Evolutionary conservation across 35 echinoderm and acorn worm species (phyloP).

Genomic region (Holothuria glaberrima): DNA sequence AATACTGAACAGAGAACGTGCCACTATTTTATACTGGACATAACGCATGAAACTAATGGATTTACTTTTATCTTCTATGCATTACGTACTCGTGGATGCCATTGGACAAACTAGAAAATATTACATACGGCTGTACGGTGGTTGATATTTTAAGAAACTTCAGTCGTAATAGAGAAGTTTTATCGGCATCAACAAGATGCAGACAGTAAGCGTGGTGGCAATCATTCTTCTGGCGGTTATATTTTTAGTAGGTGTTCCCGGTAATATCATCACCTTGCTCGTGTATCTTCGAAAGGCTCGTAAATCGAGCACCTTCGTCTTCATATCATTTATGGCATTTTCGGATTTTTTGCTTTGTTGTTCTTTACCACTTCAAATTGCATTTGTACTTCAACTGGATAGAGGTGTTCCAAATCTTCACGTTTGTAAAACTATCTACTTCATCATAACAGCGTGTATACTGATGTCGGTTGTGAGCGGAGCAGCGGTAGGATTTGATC

Average conservation of each 20-base stretch:
- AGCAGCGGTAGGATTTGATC: constrained; percentile 20
- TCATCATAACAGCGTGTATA: not conserved
- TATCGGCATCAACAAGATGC: no score
- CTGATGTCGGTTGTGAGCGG: not conserved
- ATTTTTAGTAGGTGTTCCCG: constrained; percentile 1
- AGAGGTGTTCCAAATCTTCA: not conserved
- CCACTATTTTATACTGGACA: no score
- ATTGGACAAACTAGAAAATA: no score
- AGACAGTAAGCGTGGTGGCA: no score
- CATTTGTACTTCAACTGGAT: not conserved
- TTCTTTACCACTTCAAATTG: not conserved
- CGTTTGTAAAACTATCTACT: constrained; percentile 24
- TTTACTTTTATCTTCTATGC: no score
- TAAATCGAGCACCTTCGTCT: constrained; percentile 39
- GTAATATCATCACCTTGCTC: not conserved
- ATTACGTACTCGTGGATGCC: no score
- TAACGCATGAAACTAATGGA: no score
- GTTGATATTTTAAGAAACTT: no score
- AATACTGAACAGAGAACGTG: no score
- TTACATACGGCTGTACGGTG: no score
- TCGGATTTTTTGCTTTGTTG: constrained; percentile 2
- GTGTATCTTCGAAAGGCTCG: constrained; percentile 21
- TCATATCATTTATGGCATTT: constrained; percentile 38
- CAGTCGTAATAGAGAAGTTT: no score
- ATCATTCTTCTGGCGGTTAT: not conserved